Evolutionary conservation across 92 coral and sea anemone species (phyloP).

Genomic region (Phenganax marumi): DNA sequence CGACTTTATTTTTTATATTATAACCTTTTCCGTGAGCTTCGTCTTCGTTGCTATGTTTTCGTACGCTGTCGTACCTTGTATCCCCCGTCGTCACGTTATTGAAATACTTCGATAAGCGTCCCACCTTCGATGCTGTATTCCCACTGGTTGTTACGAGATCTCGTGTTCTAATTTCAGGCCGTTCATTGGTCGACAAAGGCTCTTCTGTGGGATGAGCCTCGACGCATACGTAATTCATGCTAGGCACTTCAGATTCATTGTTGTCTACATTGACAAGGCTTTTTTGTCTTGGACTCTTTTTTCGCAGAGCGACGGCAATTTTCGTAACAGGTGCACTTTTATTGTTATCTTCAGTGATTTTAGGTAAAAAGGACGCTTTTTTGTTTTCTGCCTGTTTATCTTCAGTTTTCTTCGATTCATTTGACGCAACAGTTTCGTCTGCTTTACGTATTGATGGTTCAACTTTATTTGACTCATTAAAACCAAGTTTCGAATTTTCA

Average conservation of each 20-base stretch:
- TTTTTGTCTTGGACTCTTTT: background rate
- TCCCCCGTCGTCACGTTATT: background rate
- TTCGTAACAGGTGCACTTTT: background rate
- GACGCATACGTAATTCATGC: constrained; percentile 23
- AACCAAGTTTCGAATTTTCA: background rate
- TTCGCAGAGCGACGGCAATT: constrained; percentile 3
- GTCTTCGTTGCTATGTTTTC: background rate
- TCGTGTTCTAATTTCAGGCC: background rate
- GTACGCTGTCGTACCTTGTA: background rate
- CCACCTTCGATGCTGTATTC: constrained; percentile 16
- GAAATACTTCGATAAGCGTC: constrained; percentile 18
- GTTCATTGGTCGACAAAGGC: background rate
- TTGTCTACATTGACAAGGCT: constrained; percentile 14
- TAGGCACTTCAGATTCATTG: constrained; percentile 21
- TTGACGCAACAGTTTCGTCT: background rate
- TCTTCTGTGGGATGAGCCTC: constrained; percentile 20
- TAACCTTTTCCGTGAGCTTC: background rate
- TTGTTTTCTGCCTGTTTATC: background rate
- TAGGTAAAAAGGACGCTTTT: background rate
- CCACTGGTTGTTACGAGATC: background rate
- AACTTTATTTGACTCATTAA: background rate
- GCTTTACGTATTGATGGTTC: background rate
- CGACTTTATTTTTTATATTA: constrained; percentile 12
- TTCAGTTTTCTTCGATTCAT: background rate
- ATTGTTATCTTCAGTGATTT: background rate